Conservation (phyloP, 1,140 invertebrate species). For the Heliconius congener region DNA sequence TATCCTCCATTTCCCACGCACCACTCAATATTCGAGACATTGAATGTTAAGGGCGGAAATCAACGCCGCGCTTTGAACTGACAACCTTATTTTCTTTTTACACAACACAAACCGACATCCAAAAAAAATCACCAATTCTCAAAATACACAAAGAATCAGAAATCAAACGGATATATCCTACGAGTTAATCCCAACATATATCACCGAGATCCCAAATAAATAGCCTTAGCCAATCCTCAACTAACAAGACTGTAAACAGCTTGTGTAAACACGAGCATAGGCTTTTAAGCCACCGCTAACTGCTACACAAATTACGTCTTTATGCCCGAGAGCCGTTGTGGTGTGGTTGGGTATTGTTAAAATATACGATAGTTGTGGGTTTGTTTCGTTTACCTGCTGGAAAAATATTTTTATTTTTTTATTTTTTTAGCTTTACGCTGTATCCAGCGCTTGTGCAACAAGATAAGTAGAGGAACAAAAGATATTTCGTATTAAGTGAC, state of each 20-base stretch:
- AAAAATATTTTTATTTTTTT: no score
- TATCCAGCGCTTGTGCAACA: no score
- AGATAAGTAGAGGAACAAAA: no score
- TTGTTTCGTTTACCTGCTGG: background rate
- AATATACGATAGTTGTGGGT: background rate
- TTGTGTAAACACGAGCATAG: conserved; percentile 61
- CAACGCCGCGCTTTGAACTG: no score
- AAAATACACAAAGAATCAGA: conserved; percentile 25
- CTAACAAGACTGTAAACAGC: conserved; percentile 61
- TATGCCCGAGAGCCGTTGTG: conserved; percentile 36
- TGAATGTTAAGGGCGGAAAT: no score
- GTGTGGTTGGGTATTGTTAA: background rate
- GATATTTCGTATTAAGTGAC: no score
- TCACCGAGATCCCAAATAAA: conserved; percentile 51
- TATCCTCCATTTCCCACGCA: no score
- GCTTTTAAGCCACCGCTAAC: conserved; percentile 56
- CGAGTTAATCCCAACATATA: conserved; percentile 46
- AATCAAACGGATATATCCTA: conserved; percentile 27
- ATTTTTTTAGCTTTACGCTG: no score
- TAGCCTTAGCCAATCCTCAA: conserved; percentile 48
- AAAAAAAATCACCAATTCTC: conserved; percentile 1
- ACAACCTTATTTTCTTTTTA: no score
- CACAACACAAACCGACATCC: background rate
- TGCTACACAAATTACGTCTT: conserved; percentile 63
- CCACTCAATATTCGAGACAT: no score